phyloP scores from a whole-genome alignment of 2,888 invertebrate genomes.

The Conomelus anceps region DNA sequence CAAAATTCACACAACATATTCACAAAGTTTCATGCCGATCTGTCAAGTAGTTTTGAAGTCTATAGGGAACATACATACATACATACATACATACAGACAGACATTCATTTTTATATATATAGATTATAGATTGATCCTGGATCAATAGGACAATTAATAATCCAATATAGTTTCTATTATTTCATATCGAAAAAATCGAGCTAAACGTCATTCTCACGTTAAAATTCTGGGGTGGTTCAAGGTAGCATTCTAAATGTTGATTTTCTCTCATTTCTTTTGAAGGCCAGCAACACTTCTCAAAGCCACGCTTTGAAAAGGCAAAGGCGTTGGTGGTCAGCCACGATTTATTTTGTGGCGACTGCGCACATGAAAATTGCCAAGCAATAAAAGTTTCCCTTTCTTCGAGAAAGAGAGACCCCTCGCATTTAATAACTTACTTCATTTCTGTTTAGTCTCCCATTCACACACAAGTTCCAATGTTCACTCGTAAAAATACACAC shows the following conservation, averaged over 20 bases:
- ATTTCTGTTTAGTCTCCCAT: not conserved
- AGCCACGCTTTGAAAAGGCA: not conserved
- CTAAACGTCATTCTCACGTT: not conserved
- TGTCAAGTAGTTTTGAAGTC: too few species aligned
- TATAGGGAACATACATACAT: too few species aligned
- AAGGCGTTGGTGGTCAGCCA: not conserved
- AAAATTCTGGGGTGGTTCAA: not conserved
- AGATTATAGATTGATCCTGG: too few species aligned
- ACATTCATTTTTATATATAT: too few species aligned
- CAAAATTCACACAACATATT: too few species aligned
- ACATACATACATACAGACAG: too few species aligned
- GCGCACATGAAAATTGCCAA: not conserved
- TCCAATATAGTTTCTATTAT: not conserved
- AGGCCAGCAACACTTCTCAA: too few species aligned
- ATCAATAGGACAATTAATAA: too few species aligned
- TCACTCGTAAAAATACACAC: not conserved
- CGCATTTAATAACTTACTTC: not conserved
- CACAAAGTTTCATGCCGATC: too few species aligned
- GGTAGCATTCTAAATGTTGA: not conserved
- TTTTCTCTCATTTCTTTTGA: not conserved
- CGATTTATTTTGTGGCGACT: not conserved
- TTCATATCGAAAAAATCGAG: not conserved
- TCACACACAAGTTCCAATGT: not conserved
- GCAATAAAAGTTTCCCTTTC: not conserved
- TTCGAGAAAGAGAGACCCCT: not conserved